A percentile compares a stretch with the other conserved stretches of the same genome.
Conservation (phyloP, 2,888 invertebrate species). For the Therioaphis trifolii region DNA sequence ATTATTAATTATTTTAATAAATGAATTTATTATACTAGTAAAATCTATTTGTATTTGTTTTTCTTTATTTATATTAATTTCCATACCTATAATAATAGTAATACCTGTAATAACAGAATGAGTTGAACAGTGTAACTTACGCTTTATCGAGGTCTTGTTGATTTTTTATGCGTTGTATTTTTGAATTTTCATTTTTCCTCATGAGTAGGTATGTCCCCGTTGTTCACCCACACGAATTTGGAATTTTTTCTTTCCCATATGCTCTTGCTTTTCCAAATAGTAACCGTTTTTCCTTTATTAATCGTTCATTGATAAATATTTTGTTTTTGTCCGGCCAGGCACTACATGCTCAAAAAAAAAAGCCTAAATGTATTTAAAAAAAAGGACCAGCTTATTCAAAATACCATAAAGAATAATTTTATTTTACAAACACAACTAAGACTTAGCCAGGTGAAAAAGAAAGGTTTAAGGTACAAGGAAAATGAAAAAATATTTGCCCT, state of each 20-base stretch:
- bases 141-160: slow-evolving; percentile 1
- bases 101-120: too few species aligned
- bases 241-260: slow-evolving; percentile 26
- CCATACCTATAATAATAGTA: too few species aligned
- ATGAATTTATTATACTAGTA: too few species aligned
- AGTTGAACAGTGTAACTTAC: background rate
- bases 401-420: background rate
- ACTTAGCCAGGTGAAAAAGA: background rate
- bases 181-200: slow-evolving; percentile 11
- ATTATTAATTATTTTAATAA: too few species aligned
- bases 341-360: too few species aligned
- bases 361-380: too few species aligned
- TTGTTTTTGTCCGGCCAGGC: background rate
- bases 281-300: background rate
- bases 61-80: too few species aligned
- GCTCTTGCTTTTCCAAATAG: slow-evolving; percentile 13
- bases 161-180: background rate
- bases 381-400: too few species aligned
- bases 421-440: slow-evolving; percentile 2
- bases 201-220: slow-evolving; percentile 33
- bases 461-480: background rate
- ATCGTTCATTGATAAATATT: background rate
- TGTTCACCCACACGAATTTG: slow-evolving; percentile 47
- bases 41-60: too few species aligned
- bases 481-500: slow-evolving; percentile 22